Base-by-base conservation (phyloP, 2,797 vertebrate species). In the Ctenopoma kingsleyae region DNA sequence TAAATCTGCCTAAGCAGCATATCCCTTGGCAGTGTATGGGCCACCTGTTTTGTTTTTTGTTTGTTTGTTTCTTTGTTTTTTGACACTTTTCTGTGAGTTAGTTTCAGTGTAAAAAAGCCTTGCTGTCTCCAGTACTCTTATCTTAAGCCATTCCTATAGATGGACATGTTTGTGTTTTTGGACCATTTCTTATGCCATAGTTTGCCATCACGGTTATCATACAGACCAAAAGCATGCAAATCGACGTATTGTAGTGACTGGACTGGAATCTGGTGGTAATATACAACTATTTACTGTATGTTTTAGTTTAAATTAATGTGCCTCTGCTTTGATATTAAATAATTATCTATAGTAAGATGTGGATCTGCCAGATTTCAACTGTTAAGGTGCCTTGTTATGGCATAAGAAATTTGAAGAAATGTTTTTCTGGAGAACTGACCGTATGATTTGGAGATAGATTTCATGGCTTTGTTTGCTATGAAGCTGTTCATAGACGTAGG, bases 401-500 rank as follows among this genome's bases (percentile, higher is more conserved):
- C 92, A 92, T 92, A 91, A 91, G 90, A 92, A 93, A 92, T 91
- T 86, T 84, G 67, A 88, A 80, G 52, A 65, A 80, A 81, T 54
- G 41, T 56, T 89, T 87, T 80, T 83, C 79, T 82, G 71, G 81
- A 82, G 79, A 81, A 73, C 67, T n/a, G 76, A 81, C 68, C 38
- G 58, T 61, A 68, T 47, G 71, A 80, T 79, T 85, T 87, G 88
- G 91, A 90, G 89, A 92, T 88, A 78, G 86, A 90, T 54, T 74
- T 91, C 81, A 89, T 85, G 89, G 88, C 90, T 91, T 92, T 90
- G 82, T 89, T 88, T 87, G 90, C 91, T 88, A 89, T 85, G 87
- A 90, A 91, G 91, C 91, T 91, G 92, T 92, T 94, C 88, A 88
- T 94, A 93, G 93, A 92, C 51, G 80, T 94, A 92, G 91, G 92